Base-by-base conservation (phyloP, 2,888 invertebrate genomes). In the Pyrrhosoma nymphula region DNA sequence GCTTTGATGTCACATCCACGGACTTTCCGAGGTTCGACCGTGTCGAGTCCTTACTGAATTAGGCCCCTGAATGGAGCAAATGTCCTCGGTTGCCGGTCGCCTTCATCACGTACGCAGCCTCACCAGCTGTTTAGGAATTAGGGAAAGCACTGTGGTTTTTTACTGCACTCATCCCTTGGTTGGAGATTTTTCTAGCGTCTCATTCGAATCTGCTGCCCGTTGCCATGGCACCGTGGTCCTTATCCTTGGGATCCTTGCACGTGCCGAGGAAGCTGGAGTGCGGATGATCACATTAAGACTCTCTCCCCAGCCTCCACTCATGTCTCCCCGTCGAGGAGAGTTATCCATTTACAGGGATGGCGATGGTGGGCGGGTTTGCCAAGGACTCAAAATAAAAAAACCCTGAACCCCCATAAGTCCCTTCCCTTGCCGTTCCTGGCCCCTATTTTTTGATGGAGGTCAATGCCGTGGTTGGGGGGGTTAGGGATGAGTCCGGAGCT, bases 361-460 rank as follows among this genome's bases (percentile, higher is more conserved):
- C n/a, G n/a, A n/a, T n/a, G n/a, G n/a, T n/a, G 23, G 69, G 10
- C 69, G 60, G 60, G 60, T 60, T 16, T 14, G 69, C 26, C n/a
- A 69, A 69, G n/a, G 35, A 35, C 30, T 82, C 16, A 2, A 16
- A 82, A 82, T 60, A 60, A 60, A 26, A 35, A 35, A 82, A 16
- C 30, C 30, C 30, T 30, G 82, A 82, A 35, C 30, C 30, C 30
- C 10, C 69, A 10, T n/a, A n/a, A n/a, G 30, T 35, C 18, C 35
- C 30, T 16, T 6, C 82, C 82, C 16, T 35, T 18, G 3, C 82
- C 82, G 82, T n/a, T 10, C 69, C 69, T 69, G 12, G 35, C 0
- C 35, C 82, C 82, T 82, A 82, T 82, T 82, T 82, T 82, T 82
- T 35, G 82, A 69, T 35, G 35, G 82, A 8, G 82, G 82, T 82